These are phyloP conservation scores for Syngnathoides biaculeatus DNA, from an alignment of 2,113 vertebrate species.

Conservation along the genomic window DNA sequence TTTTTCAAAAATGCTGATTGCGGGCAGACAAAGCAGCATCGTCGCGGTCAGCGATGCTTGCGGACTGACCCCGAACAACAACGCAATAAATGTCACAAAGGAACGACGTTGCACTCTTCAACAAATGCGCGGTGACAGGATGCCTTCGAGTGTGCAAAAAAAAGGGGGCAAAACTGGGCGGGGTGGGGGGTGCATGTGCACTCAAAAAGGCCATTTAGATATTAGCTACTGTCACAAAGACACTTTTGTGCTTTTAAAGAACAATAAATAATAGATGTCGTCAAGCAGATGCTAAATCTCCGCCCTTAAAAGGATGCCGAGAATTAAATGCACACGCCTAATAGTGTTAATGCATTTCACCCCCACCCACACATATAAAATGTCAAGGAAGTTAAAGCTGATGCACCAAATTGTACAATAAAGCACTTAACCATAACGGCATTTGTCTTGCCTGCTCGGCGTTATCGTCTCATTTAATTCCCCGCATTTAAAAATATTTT, in stretches of 20 bases:
- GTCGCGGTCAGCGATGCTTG: slow-evolving; percentile 18
- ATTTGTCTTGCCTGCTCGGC: not conserved
- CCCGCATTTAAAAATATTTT: not conserved
- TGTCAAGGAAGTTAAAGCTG: not conserved
- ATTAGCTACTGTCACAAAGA: slow-evolving; percentile 51
- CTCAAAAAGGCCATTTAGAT: slow-evolving; percentile 63
- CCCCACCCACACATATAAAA: not conserved
- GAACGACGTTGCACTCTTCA: slow-evolving; percentile 31
- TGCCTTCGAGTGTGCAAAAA: slow-evolving; percentile 46
- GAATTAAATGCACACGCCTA: slow-evolving; percentile 66
- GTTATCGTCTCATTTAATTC: not conserved
- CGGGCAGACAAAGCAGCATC: not conserved
- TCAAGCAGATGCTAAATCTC: slow-evolving; percentile 40
- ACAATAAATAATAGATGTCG: slow-evolving; percentile 73
- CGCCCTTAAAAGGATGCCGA: slow-evolving; percentile 33
- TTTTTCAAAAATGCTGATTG: not conserved
- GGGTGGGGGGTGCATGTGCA: slow-evolving; percentile 29
- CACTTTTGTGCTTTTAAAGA: slow-evolving; percentile 62
- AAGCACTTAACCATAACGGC: slow-evolving; percentile 3
- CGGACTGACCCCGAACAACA: not conserved
- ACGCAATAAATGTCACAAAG: slow-evolving; percentile 47
- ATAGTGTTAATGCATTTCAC: slow-evolving; percentile 60
- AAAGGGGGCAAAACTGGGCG: not conserved
- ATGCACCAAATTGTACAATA: slow-evolving; percentile 1
- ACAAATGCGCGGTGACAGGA: slow-evolving; percentile 65